Conservation (phyloP, 2,888 invertebrate species). For the Andrena haemorrhoa region DNA sequence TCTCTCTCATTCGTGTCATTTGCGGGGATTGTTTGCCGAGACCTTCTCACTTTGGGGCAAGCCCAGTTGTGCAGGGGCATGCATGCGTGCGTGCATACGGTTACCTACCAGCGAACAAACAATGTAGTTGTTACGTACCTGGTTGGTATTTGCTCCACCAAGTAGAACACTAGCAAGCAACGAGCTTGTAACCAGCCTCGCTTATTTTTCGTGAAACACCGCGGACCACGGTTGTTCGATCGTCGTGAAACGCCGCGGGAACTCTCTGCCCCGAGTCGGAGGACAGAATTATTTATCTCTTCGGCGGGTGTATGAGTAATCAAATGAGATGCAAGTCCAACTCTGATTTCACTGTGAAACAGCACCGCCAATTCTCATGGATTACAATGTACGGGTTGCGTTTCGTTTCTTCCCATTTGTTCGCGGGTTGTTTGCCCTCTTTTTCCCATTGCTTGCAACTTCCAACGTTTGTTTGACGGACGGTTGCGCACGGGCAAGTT, state of each 20-base stretch:
- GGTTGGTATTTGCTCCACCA: conserved; percentile 14
- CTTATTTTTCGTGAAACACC: conserved; percentile 2
- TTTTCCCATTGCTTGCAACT: background rate
- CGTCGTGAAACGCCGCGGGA: conserved; percentile 3
- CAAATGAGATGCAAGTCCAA: conserved; percentile 9
- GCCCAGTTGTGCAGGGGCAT: background rate
- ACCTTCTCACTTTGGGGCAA: conserved; percentile 40
- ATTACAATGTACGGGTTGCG: background rate
- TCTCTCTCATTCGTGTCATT: background rate
- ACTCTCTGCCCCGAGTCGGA: background rate
- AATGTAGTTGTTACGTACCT: conserved; percentile 2
- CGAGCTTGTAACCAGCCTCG: background rate
- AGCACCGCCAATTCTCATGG: background rate
- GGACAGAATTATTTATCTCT: background rate
- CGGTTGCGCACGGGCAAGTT: conserved; percentile 1
- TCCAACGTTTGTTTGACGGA: conserved; percentile 12
- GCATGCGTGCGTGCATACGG: background rate
- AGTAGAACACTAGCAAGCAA: background rate
- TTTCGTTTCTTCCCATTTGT: background rate
- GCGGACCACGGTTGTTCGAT: background rate
- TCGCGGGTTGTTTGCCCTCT: background rate
- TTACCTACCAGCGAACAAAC: conserved; percentile 4
- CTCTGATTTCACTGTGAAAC: conserved; percentile 21
- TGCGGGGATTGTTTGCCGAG: conserved; percentile 32
- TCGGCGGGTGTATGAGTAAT: conserved; percentile 1